phyloP scores from a whole-genome alignment of 2,888 invertebrate species.

The Diploptera punctata region DNA sequence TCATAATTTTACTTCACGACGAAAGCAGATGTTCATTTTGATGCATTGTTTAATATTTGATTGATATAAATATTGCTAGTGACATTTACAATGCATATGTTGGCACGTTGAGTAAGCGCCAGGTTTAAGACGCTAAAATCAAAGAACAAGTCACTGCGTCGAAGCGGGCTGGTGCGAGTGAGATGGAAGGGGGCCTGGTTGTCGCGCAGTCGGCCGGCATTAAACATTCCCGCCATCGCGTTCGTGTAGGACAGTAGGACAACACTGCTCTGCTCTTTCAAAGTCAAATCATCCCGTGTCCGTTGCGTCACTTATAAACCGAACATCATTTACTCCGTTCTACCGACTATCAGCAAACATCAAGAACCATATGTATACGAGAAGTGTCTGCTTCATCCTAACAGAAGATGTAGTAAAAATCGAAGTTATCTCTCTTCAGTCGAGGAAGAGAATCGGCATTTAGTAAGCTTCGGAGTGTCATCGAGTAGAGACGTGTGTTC shows the following conservation, averaged over 20 bases:
- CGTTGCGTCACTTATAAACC: too few species aligned
- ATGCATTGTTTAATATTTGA: too few species aligned
- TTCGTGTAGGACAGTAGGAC: neutral
- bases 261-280: neutral
- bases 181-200: neutral
- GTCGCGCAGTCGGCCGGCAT: neutral
- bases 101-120: neutral
- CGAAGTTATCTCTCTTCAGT: neutral
- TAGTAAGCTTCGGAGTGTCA: neutral
- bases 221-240: conserved; percentile 12
- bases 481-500: neutral
- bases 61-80: too few species aligned
- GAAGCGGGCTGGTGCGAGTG: neutral
- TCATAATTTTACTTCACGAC: too few species aligned
- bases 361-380: too few species aligned
- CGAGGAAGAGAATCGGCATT: neutral
- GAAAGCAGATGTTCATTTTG: too few species aligned
- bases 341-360: neutral
- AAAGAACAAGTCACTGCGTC: neutral
- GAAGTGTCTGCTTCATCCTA: too few species aligned
- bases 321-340: too few species aligned
- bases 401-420: neutral
- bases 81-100: neutral
- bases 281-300: too few species aligned
- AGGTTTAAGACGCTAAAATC: neutral